These are phyloP conservation scores for Elaphurus davidianus DNA, from an alignment of 2,113 vertebrate genomes.

Conservation along the genomic window DNA sequence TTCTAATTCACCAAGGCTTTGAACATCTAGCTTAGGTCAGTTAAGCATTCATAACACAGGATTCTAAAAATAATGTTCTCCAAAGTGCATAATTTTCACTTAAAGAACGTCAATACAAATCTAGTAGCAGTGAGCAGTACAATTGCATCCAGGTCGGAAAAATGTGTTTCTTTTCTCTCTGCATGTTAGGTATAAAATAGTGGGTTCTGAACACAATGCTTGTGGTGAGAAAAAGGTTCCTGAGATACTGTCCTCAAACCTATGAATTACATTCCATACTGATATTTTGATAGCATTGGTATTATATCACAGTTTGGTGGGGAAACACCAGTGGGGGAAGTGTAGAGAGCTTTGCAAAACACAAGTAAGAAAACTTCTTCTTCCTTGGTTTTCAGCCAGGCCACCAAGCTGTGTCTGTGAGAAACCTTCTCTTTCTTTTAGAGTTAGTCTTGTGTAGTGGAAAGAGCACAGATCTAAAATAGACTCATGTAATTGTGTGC, in stretches of 20 bases:
- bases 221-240: neutral
- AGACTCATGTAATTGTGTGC: neutral
- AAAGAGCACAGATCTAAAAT: neutral
- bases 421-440: neutral
- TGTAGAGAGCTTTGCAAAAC: neutral
- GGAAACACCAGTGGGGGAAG: neutral
- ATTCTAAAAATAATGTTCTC: slow-evolving; percentile 62
- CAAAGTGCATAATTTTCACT: slow-evolving; percentile 51
- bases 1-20: slow-evolving; percentile 60
- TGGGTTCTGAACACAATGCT: neutral
- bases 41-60: slow-evolving; percentile 62
- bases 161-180: slow-evolving; percentile 23
- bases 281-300: neutral
- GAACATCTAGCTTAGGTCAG: slow-evolving; percentile 66
- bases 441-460: neutral
- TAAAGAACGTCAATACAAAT: slow-evolving; percentile 43
- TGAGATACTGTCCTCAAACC: neutral
- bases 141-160: neutral
- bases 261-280: neutral
- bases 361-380: neutral
- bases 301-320: neutral
- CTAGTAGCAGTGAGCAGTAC: neutral
- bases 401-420: neutral
- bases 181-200: neutral
- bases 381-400: neutral